Conservation (phyloP, 1,140 invertebrate genomes). For the Globodera ellingtonae region DNA sequence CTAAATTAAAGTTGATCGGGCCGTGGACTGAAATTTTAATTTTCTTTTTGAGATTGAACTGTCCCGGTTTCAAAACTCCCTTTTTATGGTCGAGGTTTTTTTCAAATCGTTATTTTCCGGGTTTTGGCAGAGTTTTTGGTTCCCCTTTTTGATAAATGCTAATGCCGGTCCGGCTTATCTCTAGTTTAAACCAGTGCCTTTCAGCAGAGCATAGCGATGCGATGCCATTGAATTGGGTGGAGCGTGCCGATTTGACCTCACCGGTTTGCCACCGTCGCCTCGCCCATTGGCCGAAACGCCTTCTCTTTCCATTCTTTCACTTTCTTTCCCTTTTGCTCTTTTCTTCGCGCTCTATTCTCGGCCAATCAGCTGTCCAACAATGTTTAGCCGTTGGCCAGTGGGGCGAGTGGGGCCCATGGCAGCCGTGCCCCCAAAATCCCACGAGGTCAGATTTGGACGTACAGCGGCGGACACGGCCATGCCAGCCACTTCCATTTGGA, state of each 20-base stretch:
- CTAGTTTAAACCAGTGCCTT: neutral
- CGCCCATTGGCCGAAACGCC: neutral
- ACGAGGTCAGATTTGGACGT: neutral
- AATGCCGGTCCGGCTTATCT: too few relatives aligned
- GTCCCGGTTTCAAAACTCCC: neutral
- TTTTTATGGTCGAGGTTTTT: too few relatives aligned
- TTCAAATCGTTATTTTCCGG: too few relatives aligned
- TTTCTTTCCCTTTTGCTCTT: neutral
- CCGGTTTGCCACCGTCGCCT: neutral
- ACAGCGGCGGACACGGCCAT: conserved; percentile 21
- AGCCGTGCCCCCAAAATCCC: conserved; percentile 4
- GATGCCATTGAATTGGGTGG: neutral
- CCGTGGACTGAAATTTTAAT: too few relatives aligned
- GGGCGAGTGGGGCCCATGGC: conserved; percentile 22
- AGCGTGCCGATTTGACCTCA: neutral
- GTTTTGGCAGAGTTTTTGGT: too few relatives aligned
- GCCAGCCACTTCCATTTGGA: conserved; percentile 2
- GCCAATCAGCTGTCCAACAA: neutral
- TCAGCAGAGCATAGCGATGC: conserved; percentile 7
- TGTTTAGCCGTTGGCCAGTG: conserved; percentile 12
- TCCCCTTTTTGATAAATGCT: too few relatives aligned
- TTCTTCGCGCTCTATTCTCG: neutral
- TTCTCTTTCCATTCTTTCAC: neutral
- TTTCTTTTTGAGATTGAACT: neutral
- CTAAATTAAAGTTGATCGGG: too few relatives aligned